Base-by-base conservation (phyloP, 2,113 vertebrate species). In the Corythornis vintsioides region DNA sequence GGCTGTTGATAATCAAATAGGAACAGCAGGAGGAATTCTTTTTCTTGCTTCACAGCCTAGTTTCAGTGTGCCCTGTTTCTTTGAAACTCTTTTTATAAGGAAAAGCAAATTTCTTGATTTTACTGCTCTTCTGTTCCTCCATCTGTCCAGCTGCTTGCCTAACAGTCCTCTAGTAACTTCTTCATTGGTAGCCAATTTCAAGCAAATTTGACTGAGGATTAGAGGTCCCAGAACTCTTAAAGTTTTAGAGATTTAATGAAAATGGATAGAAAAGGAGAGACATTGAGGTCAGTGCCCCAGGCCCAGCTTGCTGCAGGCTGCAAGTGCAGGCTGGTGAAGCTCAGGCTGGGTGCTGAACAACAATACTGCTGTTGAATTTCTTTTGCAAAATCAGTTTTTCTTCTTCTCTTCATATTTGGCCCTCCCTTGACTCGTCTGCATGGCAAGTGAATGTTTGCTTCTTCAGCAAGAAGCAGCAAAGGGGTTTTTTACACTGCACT, bases 121-220 rank as follows among this genome's bases (percentile, higher is more conserved):
- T 61, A 21, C 21, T 73, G 28, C 38, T 85, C 38, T 85, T 88
- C 77, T 85, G 55, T 79, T 92, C 33, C 63, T 91, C 28, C 40
- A 17, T 60, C 70, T 45, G 47, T 93, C 64, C 63, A 73, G 19
- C 40, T 90, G 70, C 67, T 82, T 17, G 6, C 89, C 25, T 76
- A 61, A 55, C 42, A 66, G 20, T 70, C 55, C 64, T 93, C 38
- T 73, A 93, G 59, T 87, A 91, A 89, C 92, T 92, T 89, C 78
- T 91, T 55, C 89, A 79, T 17, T 87, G 42, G 55, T 86, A 89
- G 82, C 79, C 91, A 93, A 91, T 95, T 95, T 93, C 84, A 91
- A 15, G 59, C 75, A 96, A 91, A 95, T 94, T 87, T 94, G 84
- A 92, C 82, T 94, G 94, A 96, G 94, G 42, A 94, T 96, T 95